Percentiles rank a stretch among this genome's conserved stretches.
Evolutionary conservation across 2,888 invertebrate species (phyloP).

Genomic region (Disparrhopalites patrizii): DNA sequence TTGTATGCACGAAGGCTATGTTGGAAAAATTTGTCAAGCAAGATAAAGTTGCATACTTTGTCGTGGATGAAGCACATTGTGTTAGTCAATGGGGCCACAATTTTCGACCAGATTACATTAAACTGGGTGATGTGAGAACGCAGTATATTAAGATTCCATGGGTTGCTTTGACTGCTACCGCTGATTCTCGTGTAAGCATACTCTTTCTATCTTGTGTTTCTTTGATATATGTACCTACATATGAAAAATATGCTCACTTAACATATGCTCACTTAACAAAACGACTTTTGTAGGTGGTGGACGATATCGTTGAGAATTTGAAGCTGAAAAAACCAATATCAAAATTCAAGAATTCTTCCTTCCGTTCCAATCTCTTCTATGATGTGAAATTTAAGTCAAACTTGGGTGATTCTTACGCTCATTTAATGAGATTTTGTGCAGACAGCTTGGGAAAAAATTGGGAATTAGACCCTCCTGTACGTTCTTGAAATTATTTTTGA

Average conservation of each 20-base stretch:
- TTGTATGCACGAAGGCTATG: not conserved
- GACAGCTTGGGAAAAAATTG: slow-evolving; percentile 61
- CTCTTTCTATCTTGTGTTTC: not conserved
- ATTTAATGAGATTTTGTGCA: slow-evolving; percentile 72
- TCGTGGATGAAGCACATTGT: slow-evolving; percentile 97
- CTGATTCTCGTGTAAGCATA: slow-evolving; percentile 60
- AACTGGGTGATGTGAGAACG: slow-evolving; percentile 67
- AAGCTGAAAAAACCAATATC: slow-evolving; percentile 63
- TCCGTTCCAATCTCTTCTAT: slow-evolving; percentile 88
- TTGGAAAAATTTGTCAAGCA: slow-evolving; percentile 67
- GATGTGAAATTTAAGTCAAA: slow-evolving; percentile 87
- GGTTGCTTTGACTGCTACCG: slow-evolving; percentile 95
- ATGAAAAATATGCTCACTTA: not conserved
- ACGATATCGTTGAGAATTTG: slow-evolving; percentile 75
- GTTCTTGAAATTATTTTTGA: slow-evolving; percentile 5
- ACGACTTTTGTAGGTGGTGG: slow-evolving; percentile 62
- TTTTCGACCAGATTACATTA: slow-evolving; percentile 90
- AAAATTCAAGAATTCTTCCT: slow-evolving; percentile 80
- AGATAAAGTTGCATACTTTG: slow-evolving; percentile 78
- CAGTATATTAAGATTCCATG: slow-evolving; percentile 69
- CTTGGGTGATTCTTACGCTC: slow-evolving; percentile 72
- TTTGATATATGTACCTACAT: not conserved
- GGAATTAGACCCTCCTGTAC: slow-evolving; percentile 48
- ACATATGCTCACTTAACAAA: not conserved
- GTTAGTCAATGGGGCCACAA: slow-evolving; percentile 99